Percentiles rank a stretch among this genome's conserved stretches.
These are phyloP conservation scores for Polymixis lichenea DNA, from an alignment of 2,888 invertebrate genomes.

Conservation along the genomic window DNA sequence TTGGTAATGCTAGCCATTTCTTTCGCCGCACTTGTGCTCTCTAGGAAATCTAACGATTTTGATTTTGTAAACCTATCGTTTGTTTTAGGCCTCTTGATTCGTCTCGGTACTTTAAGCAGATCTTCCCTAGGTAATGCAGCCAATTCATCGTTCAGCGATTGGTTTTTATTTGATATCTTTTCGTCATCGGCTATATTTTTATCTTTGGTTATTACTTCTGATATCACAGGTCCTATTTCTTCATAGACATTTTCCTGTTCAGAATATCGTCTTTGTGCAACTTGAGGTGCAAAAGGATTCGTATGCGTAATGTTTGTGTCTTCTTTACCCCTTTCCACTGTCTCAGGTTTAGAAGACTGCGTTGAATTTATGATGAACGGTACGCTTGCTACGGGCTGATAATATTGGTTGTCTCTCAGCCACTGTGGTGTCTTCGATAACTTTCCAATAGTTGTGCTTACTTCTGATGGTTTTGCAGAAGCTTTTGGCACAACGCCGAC, in stretches of 20 bases:
- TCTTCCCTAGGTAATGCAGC: constrained; percentile 80
- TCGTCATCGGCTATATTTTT: constrained; percentile 86
- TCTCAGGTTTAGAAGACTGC: constrained; percentile 51
- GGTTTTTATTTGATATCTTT: constrained; percentile 79
- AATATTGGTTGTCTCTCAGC: constrained; percentile 84
- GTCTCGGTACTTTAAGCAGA: constrained; percentile 84
- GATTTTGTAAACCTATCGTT: constrained; percentile 65
- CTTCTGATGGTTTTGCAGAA: constrained; percentile 60
- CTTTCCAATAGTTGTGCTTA: constrained; percentile 72
- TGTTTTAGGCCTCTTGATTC: constrained; percentile 82
- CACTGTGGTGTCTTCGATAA: constrained; percentile 81
- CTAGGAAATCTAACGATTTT: constrained; percentile 50
- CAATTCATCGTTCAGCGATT: constrained; percentile 74
- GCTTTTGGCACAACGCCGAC: constrained; percentile 23
- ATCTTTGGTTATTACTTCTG: constrained; percentile 64
- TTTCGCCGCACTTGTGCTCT: constrained; percentile 64
- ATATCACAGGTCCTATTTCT: constrained; percentile 81
- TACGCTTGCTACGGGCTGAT: constrained; percentile 84
- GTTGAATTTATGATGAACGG: constrained; percentile 82
- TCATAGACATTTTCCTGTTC: constrained; percentile 86
- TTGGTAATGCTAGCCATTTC: constrained; percentile 79
- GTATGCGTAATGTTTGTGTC: constrained; percentile 48
- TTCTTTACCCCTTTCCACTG: constrained; percentile 64
- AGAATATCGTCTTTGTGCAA: constrained; percentile 69
- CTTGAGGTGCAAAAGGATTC: constrained; percentile 69